Percentiles rank a stretch among this genome's conserved stretches.
These are phyloP conservation scores for Rhabdomys dilectus DNA, from an alignment of 2,113 vertebrate species.

Conservation along the genomic window DNA sequence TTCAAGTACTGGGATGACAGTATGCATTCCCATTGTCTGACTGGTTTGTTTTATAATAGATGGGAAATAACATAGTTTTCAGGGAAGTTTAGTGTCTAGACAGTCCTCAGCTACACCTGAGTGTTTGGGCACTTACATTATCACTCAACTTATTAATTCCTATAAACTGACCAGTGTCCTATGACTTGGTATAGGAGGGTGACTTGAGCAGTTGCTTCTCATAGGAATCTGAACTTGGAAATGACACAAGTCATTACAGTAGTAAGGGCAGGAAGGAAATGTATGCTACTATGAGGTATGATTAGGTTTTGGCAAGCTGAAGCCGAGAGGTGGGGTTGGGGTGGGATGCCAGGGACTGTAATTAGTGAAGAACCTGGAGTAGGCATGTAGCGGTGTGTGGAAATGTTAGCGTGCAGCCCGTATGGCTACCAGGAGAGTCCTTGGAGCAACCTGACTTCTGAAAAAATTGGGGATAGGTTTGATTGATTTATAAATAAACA, in stretches of 20 bases:
- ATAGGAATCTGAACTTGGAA: conserved; percentile 37
- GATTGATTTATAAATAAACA: conserved; percentile 5
- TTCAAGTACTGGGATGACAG: not conserved
- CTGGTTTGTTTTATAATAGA: not conserved
- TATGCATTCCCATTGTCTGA: not conserved
- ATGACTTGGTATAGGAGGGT: not conserved
- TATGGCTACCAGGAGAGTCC: not conserved
- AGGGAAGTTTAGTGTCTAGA: not conserved
- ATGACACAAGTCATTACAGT: not conserved
- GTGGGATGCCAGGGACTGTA: conserved; percentile 45
- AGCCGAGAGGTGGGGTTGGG: not conserved
- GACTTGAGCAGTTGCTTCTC: conserved; percentile 6
- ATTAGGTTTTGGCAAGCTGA: conserved; percentile 15
- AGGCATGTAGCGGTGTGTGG: not conserved
- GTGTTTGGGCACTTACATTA: not conserved
- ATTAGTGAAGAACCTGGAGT: conserved; percentile 24
- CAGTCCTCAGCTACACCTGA: not conserved
- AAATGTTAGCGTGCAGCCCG: not conserved
- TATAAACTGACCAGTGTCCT: conserved; percentile 2
- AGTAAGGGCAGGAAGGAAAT: not conserved
- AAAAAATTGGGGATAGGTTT: not conserved
- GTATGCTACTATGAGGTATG: not conserved
- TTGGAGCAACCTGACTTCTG: not conserved
- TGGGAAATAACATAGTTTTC: not conserved
- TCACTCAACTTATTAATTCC: not conserved